Base-by-base conservation (phyloP, 1,140 invertebrate species). In the Ceratina calcarata region DNA sequence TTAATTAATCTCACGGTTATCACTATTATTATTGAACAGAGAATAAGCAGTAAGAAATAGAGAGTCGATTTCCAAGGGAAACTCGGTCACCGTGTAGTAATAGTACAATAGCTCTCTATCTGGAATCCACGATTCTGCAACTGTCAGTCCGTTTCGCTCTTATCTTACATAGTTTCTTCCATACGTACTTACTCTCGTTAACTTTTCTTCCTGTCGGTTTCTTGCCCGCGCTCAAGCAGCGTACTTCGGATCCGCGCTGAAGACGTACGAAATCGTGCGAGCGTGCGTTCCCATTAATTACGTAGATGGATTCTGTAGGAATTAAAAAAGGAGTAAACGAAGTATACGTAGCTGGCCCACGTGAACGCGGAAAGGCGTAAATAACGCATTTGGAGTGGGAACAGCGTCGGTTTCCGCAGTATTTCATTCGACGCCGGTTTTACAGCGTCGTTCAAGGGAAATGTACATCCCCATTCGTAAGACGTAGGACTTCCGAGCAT, bases 351-450 rank as follows among this genome's bases (percentile, higher is more conserved):
- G 45, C 27, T 53, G 10, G 55, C 24, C 27, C 22, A 37, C n/a
- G 66, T 49, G 68, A 53, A 64, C 76, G 76, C 65, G 60, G 76
- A 57, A 64, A 78, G 68, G 69, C 60, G 76, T 78, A 78, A 78
- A 78, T 78, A 78, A 78, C 61, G 64, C 18, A 72, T 72, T 78
- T 45, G 27, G 32, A 60, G 71, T 51, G 70, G 53, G 78, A 67
- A 74, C 61, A 67, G 20, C 51, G 61, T 37, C 45, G 45, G 37
- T 67, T 81, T 71, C 76, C 84, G 84, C 80, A 71, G 73, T 81
- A 85, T 84, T 85, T 85, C 83, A 81, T 68, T 78, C 74, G 37
- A 51, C 61, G 74, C 24, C 69, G 53, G 69, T 62, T 57, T 64
- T 64, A 72, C 67, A 37, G 78, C 66, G 53, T 57, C 51, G 49